phyloP scores from a whole-genome alignment of 2,888 invertebrate genomes.

The Corythucha ciliata region DNA sequence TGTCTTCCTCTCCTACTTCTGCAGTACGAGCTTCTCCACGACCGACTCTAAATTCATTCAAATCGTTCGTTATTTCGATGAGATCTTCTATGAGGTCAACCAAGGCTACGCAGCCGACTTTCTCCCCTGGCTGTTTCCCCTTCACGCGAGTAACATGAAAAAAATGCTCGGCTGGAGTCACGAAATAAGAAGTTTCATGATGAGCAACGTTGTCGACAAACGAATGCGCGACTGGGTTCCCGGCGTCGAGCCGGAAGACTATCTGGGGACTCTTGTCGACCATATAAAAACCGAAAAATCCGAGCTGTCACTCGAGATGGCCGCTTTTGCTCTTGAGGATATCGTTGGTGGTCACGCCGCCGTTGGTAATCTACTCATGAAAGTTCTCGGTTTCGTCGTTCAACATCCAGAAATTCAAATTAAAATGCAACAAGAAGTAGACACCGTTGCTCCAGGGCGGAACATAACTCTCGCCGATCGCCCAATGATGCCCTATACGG shows the following conservation, averaged over 20 bases:
- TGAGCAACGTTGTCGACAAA: slow-evolving; percentile 45
- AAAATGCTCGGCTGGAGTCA: slow-evolving; percentile 59
- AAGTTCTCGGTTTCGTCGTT: slow-evolving; percentile 60
- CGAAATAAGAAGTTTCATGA: slow-evolving; percentile 61
- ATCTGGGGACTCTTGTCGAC: slow-evolving; percentile 66
- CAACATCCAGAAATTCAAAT: slow-evolving; percentile 44
- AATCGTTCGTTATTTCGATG: slow-evolving; percentile 65
- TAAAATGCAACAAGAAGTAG: slow-evolving; percentile 59
- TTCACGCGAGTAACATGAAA: slow-evolving; percentile 56
- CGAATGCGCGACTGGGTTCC: slow-evolving; percentile 20
- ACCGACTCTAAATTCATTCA: slow-evolving; percentile 57
- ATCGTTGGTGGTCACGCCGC: slow-evolving; percentile 83
- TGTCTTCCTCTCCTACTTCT: slow-evolving; percentile 65
- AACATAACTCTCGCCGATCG: slow-evolving; percentile 57
- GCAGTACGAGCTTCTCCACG: slow-evolving; percentile 64
- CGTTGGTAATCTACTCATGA: slow-evolving; percentile 72
- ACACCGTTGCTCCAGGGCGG: slow-evolving; percentile 49
- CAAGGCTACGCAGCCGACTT: slow-evolving; percentile 75
- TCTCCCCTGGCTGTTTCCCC: slow-evolving; percentile 67
- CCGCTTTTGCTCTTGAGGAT: slow-evolving; percentile 74
- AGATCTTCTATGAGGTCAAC: slow-evolving; percentile 86
- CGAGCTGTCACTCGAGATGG: slow-evolving; percentile 63
- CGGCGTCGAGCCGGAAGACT: slow-evolving; percentile 47
- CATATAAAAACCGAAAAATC: slow-evolving; percentile 54
- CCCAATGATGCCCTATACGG: slow-evolving; percentile 63